Base-by-base conservation (phyloP, 2,888 invertebrate genomes). In the Drosophila falleni region DNA sequence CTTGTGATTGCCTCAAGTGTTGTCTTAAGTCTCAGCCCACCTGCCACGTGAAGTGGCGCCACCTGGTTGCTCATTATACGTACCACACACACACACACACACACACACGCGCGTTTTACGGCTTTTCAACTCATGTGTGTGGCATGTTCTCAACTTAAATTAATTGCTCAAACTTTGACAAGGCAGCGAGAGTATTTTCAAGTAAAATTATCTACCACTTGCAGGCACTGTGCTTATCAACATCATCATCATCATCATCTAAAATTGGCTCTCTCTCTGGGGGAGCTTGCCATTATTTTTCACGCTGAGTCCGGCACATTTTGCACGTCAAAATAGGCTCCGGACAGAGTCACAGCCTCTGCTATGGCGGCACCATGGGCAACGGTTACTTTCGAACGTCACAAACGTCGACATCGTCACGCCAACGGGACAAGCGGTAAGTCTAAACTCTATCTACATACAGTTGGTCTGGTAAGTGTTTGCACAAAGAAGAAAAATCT, bases 311-410 rank as follows among this genome's bases (percentile, higher is more conserved):
- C 78, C 87, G 81, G 81, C 75, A 76, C 80, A 89, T 89, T 87
- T 89, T 85, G 89, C 79, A 73, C 85, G 88, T 91, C 93, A 94
- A 93, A 93, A 94, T 94, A 94, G 94, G 94, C 91, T 93, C 94
- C 80, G 93, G 93, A 91, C 94, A 94, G 81, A 94, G 94, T 92
- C 92, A 92, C 86, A 93, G 92, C 81, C 91, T 93, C 78, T 93
- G 93, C 91, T 93, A 93, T 91, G 93, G 93, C 91, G 93, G 93
- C 80, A 91, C 92, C 90, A 90, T 93, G 93, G 91, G 91, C 85
- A 90, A 92, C 86, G 91, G 93, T 91, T 90, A 91, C 83, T 91
- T 91, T 93, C 93, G 94, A 93, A 92, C 91, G 81, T 91, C 93
- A 90, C 92, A 93, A 92, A 91, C 93, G 81, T 78, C 87, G 62